Percentiles rank a stretch among this genome's conserved stretches.
phyloP scores from a whole-genome alignment of 2,888 invertebrate genomes.

The Hipparchia sbordonii region DNA sequence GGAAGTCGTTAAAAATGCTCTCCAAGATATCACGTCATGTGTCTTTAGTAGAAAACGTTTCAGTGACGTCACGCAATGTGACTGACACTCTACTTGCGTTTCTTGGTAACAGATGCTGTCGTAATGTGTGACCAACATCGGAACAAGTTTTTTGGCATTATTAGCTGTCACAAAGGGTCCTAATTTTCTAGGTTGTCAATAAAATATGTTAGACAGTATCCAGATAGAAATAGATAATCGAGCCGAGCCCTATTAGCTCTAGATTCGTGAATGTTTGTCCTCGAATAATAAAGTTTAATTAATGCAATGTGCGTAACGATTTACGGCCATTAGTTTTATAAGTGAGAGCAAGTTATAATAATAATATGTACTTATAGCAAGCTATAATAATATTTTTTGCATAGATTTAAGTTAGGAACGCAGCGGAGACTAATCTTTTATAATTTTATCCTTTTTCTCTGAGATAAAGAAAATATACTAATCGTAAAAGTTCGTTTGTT shows the following conservation, averaged over 20 bases:
- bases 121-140: background rate
- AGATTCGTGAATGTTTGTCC: constrained; percentile 37
- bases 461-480: too few species aligned
- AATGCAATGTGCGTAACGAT: constrained; percentile 15
- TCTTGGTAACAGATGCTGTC: background rate
- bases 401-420: too few species aligned
- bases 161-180: constrained; percentile 32
- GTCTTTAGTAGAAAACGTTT: too few species aligned
- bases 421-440: too few species aligned
- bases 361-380: background rate
- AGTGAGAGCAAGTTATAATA: background rate
- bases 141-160: constrained; percentile 49
- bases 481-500: too few species aligned
- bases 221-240: constrained; percentile 20
- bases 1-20: too few species aligned
- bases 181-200: constrained; percentile 41
- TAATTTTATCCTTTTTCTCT: too few species aligned
- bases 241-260: constrained; percentile 32
- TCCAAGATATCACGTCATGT: too few species aligned
- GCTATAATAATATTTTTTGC: too few species aligned
- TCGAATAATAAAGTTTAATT: constrained; percentile 30
- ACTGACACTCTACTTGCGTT: too few species aligned
- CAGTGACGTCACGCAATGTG: too few species aligned
- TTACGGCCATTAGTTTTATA: constrained; percentile 10
- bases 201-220: constrained; percentile 25